Evolutionary conservation across 2,888 invertebrate genomes (phyloP).

Genomic region (Andrena fulva): DNA sequence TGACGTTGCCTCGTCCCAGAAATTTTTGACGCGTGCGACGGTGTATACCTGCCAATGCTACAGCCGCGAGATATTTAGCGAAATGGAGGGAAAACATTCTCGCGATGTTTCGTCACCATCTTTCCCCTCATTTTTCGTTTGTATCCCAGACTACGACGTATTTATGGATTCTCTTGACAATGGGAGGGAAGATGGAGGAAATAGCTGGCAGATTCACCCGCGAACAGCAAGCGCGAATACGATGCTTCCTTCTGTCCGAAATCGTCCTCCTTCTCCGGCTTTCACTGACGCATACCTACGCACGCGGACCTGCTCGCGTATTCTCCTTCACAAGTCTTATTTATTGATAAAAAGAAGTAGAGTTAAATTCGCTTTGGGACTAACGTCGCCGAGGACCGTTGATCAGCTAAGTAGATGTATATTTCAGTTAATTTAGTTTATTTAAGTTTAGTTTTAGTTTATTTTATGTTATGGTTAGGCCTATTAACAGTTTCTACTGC

Average conservation of each 20-base stretch:
- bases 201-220: constrained; percentile 77
- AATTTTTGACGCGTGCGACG: not conserved
- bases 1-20: not conserved
- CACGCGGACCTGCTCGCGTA: not conserved
- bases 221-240: constrained; percentile 45
- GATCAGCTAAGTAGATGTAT: not conserved
- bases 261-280: not conserved
- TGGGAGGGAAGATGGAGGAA: constrained; percentile 60
- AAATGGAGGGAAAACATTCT: constrained; percentile 28
- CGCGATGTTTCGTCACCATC: constrained; percentile 45
- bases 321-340: not conserved
- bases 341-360: no score
- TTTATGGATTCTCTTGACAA: constrained; percentile 76
- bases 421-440: constrained; percentile 1
- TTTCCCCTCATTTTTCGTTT: constrained; percentile 50
- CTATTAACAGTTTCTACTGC: no score
- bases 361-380: not conserved
- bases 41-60: not conserved
- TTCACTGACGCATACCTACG: not conserved
- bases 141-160: constrained; percentile 61
- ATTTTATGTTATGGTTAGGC: no score
- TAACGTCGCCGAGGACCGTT: not conserved
- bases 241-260: constrained; percentile 33
- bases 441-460: no score
- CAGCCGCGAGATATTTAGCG: not conserved